A percentile compares a stretch with the other conserved stretches of the same genome.
These are phyloP conservation scores for Melospiza melodia DNA, from an alignment of 2,113 vertebrate species.

Conservation along the genomic window DNA sequence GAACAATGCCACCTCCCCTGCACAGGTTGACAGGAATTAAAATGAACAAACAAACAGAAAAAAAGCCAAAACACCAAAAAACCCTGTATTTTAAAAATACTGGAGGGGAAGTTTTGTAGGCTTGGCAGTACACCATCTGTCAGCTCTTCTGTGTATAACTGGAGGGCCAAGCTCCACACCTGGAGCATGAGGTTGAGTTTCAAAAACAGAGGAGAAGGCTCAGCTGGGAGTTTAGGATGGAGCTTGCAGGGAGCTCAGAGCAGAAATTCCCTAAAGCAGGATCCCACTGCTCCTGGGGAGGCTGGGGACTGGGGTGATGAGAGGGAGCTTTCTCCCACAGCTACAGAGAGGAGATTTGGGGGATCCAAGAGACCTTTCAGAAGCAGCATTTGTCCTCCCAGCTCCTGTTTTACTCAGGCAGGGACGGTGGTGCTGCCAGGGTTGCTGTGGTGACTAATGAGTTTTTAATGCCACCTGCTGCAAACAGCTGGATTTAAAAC, in stretches of 20 bases:
- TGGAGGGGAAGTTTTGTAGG: neutral
- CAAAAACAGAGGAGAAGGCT: neutral
- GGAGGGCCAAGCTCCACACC: neutral
- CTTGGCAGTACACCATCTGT: neutral
- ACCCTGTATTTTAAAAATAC: neutral
- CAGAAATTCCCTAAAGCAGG: accelerated
- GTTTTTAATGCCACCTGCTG: slow-evolving; percentile 26
- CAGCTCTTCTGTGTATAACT: neutral
- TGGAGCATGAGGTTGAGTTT: neutral
- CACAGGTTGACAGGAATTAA: neutral
- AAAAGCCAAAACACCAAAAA: neutral
- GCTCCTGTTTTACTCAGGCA: neutral
- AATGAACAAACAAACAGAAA: neutral
- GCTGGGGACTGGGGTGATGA: neutral
- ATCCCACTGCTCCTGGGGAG: accelerated
- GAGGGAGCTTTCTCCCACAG: neutral
- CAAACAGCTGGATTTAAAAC: slow-evolving; percentile 27
- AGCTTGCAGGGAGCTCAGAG: neutral
- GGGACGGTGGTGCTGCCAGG: accelerated
- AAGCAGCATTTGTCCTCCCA: neutral
- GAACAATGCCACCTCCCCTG: neutral
- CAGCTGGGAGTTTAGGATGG: neutral
- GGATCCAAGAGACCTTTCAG: accelerated
- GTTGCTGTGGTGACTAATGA: neutral
- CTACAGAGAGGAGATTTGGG: neutral